Evolutionary conservation across 2,113 vertebrate genomes (phyloP), one percentile per base, ranked within the genome.

Genomic region (human (Homo sapiens)): DNA sequence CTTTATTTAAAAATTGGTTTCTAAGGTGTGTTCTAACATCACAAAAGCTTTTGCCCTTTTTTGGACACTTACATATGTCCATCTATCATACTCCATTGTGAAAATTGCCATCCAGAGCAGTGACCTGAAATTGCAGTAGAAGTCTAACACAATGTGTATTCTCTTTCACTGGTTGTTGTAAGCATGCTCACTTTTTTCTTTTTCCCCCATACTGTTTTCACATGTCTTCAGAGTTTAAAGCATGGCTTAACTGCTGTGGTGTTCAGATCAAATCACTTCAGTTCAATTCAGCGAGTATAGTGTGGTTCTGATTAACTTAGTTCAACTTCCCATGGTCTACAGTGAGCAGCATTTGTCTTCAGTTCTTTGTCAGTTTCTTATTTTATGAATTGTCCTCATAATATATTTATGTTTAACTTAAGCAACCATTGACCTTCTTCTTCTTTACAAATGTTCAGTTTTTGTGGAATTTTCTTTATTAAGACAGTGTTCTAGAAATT

Each of bases 1-100:
- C 38, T 93, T 92, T 76, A 83, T 70, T 91, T 89, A 96, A 92
- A 96, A 92, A 12, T 68, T 57, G 12, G 3, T 81, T 75, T 64
- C 43, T 83, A 70, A 70, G 30, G 8, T 73, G 38, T n/a, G 38
- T 72, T 72, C 22, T 57, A 72, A 75, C 4, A 52, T 86, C 2
- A 38, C 3, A 12, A 76, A 64, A 90, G 5, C 17, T 32, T 96
- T 80, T 89, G 10, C 13, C 30, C 17, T 88, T 52, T 25, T 66
- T 25, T 78, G 72, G 18, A 12, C 40, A 27, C 30, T 43, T 10
- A 48, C 3, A 2, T 48, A 20, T 76, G 13, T 82, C 20, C 35
- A 20, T 38, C 66, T 82, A 30, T 18, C 5, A 23, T 38, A 35
- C 12, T 66, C 23, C 38, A 27, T 6, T 52, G 40, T 97, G 83